Conservation (phyloP, 2,113 vertebrate genomes). For the Sturnus vulgaris region DNA sequence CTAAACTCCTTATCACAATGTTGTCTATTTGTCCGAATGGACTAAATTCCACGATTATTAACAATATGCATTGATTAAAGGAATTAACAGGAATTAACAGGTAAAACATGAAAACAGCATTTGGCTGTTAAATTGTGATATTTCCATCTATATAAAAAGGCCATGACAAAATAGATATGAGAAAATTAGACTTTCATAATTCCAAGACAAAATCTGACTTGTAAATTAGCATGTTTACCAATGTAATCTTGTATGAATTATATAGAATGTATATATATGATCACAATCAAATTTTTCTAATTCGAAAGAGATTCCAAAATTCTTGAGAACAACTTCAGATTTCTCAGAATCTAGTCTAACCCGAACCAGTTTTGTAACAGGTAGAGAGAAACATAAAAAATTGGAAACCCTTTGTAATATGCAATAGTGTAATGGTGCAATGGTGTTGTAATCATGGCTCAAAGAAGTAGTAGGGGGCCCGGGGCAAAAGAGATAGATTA, state of each 20-base stretch:
- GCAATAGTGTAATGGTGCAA: neutral
- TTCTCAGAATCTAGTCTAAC: neutral
- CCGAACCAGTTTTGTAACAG: neutral
- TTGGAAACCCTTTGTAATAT: neutral
- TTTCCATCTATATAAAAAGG: neutral
- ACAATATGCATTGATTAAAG: neutral
- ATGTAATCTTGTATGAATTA: neutral
- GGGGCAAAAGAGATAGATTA: neutral
- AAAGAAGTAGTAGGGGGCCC: neutral
- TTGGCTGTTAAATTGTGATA: neutral
- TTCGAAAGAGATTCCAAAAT: neutral
- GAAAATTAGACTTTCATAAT: neutral
- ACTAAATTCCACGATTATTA: neutral
- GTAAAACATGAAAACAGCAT: neutral
- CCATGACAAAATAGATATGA: neutral
- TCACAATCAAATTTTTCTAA: neutral
- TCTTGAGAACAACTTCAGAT: neutral
- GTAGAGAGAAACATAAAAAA: neutral
- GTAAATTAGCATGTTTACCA: neutral
- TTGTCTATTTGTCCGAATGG: neutral
- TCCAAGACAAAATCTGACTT: neutral
- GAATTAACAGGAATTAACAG: neutral
- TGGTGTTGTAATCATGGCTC: neutral
- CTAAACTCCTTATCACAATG: neutral
- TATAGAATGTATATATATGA: neutral